phyloP scores from a whole-genome alignment of 1,140 invertebrate species.

The Neotoxoptera formosana region DNA sequence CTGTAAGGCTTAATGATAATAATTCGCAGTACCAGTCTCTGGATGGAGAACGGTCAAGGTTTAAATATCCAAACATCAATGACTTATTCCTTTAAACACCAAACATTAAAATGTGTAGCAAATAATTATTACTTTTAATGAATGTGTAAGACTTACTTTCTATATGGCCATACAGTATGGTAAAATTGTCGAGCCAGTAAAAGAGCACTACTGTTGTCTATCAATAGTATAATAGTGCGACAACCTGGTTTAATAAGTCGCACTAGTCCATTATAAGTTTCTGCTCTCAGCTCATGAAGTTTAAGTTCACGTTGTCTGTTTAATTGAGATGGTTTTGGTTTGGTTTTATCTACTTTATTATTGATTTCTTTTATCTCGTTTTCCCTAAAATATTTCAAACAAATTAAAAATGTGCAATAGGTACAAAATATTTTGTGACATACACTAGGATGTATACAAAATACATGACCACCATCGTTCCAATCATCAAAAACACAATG shows the following conservation, averaged over 20 bases:
- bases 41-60: constrained; percentile 86
- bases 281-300: constrained; percentile 90
- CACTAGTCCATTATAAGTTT: constrained; percentile 95
- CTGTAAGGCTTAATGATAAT: constrained; percentile 82
- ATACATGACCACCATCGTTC: constrained; percentile 80
- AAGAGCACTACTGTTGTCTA: constrained; percentile 86
- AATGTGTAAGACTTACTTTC: constrained; percentile 73
- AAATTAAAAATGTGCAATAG: not conserved
- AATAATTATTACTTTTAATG: constrained; percentile 48
- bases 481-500: constrained; percentile 82
- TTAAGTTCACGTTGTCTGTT: constrained; percentile 73
- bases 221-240: constrained; percentile 87
- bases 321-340: constrained; percentile 63
- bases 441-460: constrained; percentile 70
- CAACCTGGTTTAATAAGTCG: constrained; percentile 93
- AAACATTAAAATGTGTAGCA: constrained; percentile 52
- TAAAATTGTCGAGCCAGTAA: constrained; percentile 91
- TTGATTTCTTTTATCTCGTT: constrained; percentile 49
- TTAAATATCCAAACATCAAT: constrained; percentile 91
- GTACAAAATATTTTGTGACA: constrained; percentile 53
- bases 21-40: constrained; percentile 87
- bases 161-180: constrained; percentile 91
- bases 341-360: constrained; percentile 64
- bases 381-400: constrained; percentile 46
- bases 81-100: constrained; percentile 79